Base-by-base conservation (phyloP, 1,140 invertebrate genomes). In the Drosophila bocki region DNA sequence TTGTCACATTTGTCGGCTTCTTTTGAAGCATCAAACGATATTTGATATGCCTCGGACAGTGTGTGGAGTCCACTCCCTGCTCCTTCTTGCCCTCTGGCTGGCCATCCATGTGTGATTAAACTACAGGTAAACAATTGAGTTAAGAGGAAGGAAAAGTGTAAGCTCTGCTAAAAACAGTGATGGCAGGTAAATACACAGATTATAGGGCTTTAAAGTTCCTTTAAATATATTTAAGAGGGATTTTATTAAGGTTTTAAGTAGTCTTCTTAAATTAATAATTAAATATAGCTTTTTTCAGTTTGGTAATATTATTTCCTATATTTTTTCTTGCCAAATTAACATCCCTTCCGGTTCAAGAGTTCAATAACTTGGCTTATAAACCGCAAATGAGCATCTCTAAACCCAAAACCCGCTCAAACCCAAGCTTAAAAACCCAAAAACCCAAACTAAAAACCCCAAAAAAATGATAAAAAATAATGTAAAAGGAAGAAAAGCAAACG, bases 51-150 rank as follows among this genome's bases (percentile, higher is more conserved):
- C 77, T 41, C 32, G 45, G 62, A 51, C 44, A 45, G 62, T 58
- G 56, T 13, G 7, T 22, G 6, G 32, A 26, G 33, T 57, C 26
- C 39, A 42, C 51, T 33, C 50, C 53, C 22, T 26, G n/a, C 69
- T 71, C 37, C 53, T 47, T 47, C 44, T 37, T 37, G 17, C n/a
- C 33, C 8, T 54, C 13, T 22, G 17, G 51, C 53, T 11, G 19
- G 19, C 19, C 53, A 86, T 39, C 70, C 83, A 87, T 87, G 85
- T 87, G 84, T 87, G 85, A 88, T 86, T 86, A 86, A 86, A 78
- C 75, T 71, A 78, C 65, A 78, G 82, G 81, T 80, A 80, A 83
- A 85, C 82, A 83, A 71, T 76, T 71, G 78, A 67, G 45, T 19
- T 37, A n/a, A 39, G 53, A 42, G 68, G 57, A 19, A 47, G 51